These are phyloP conservation scores for Cabera pusaria DNA, from an alignment of 2,888 invertebrate genomes.

Conservation along the genomic window DNA sequence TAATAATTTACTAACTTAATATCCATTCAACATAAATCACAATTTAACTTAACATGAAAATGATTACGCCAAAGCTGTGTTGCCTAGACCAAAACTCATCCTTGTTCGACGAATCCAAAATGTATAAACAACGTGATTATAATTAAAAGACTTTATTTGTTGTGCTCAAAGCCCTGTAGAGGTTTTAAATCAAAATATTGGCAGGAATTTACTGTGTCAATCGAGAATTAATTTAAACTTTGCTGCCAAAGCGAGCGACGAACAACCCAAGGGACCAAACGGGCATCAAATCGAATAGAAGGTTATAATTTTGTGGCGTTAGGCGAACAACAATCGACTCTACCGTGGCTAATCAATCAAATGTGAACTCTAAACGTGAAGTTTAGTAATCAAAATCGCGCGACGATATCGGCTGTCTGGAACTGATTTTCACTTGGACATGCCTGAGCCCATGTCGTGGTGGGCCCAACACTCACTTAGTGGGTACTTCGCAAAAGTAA, in stretches of 20 bases:
- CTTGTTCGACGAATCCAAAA: slow-evolving; percentile 8
- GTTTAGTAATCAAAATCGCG: slow-evolving; percentile 36
- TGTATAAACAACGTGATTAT: slow-evolving; percentile 31
- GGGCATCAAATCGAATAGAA: slow-evolving; percentile 77
- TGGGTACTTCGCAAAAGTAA: slow-evolving; percentile 66
- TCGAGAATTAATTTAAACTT: slow-evolving; percentile 80
- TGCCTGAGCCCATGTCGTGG: slow-evolving; percentile 48
- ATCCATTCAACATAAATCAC: no score
- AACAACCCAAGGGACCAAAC: slow-evolving; percentile 65
- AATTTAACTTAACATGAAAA: no score
- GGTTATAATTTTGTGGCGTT: slow-evolving; percentile 72
- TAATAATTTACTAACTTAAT: no score
- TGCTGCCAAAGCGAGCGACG: slow-evolving; percentile 70
- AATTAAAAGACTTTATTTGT: slow-evolving; percentile 40
- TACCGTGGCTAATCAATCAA: slow-evolving; percentile 49
- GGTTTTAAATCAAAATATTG: slow-evolving; percentile 66
- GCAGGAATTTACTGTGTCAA: slow-evolving; percentile 72
- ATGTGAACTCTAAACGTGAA: slow-evolving; percentile 46
- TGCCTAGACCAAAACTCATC: slow-evolving; percentile 5
- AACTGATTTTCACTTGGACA: slow-evolving; percentile 45
- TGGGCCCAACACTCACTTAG: slow-evolving; percentile 63
- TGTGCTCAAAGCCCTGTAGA: slow-evolving; percentile 48
- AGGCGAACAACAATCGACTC: slow-evolving; percentile 62
- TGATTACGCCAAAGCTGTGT: no score
- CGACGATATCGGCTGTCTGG: slow-evolving; percentile 21